Percentiles rank a stretch among this genome's conserved stretches.
These are phyloP conservation scores for Cyprinodon tularosa DNA, from an alignment of 2,113 vertebrate genomes.

Conservation along the genomic window DNA sequence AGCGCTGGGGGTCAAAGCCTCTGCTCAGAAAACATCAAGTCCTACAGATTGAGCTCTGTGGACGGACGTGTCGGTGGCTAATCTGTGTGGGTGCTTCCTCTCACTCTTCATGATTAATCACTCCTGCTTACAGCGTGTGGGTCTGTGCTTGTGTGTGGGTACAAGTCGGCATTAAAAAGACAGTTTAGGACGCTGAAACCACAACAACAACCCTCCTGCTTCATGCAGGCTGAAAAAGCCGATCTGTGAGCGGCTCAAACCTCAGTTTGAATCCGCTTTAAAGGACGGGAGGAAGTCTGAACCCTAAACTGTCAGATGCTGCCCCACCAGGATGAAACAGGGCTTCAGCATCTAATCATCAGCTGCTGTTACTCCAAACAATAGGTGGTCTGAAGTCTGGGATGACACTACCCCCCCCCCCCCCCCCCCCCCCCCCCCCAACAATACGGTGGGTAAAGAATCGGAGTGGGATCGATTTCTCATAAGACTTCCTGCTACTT, in stretches of 20 bases:
- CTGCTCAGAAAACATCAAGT: constrained; percentile 26
- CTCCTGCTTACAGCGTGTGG: constrained; percentile 18
- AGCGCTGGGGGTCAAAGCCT: constrained; percentile 77
- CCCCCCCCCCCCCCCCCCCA: too few species aligned
- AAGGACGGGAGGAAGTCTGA: background rate
- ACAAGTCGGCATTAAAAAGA: constrained; percentile 3
- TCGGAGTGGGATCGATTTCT: too few species aligned
- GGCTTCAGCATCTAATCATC: too few species aligned
- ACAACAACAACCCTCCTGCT: background rate
- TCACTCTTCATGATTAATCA: constrained; percentile 37
- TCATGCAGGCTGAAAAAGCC: background rate
- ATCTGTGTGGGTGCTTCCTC: constrained; percentile 38
- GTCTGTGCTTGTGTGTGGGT: constrained; percentile 26
- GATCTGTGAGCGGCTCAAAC: background rate
- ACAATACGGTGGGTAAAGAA: too few species aligned
- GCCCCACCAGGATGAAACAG: background rate
- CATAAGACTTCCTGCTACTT: too few species aligned
- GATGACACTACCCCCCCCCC: too few species aligned
- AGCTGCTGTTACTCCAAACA: too few species aligned
- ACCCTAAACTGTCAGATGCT: background rate
- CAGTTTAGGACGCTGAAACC: constrained; percentile 13
- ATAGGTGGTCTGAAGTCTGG: too few species aligned
- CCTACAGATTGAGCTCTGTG: constrained; percentile 9
- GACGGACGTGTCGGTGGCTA: constrained; percentile 19
- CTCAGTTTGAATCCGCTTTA: background rate